Base-by-base conservation (phyloP, 2,113 vertebrate species). In the Hiodon alosoides region DNA sequence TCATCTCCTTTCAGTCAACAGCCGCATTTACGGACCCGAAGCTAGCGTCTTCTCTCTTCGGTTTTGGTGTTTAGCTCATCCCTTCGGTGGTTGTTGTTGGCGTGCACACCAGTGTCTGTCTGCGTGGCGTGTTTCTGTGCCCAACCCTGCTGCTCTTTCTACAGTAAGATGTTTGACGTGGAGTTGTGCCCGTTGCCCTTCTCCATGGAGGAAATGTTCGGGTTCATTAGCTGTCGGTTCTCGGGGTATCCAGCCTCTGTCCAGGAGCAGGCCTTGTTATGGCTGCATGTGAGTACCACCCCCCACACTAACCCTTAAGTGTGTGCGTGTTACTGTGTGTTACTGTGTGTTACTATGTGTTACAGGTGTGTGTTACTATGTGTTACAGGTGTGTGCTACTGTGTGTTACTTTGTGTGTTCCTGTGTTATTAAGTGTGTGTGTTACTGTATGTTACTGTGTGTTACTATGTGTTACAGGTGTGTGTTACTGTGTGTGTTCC, bases 201-300 rank as follows among this genome's bases (percentile, higher is more conserved):
- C 87, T 98, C 97, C 79, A 94, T 99, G 97, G 97, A 99, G 83
- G 97, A 99, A 87, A 99, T 99, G 97, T 99, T 99, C 85, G 95
- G 96, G 75, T 99, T 99, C 87, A 98, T 99, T 80, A 98, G 97
- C 79, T 99, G 97, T 86, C 91, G 97, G 75, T 99, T 99, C 89
- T 95, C 95, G 7, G 97, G 97, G 57, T 98, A 98, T 79, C 95
- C 97, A 7, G 96, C 97, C 3, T 97, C 97, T 48, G 96, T 98
- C 74, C 97, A 99, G 81, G 97, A 99, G 80, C 97, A 99, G 86
- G 97, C 97, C 2, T 87, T 99, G 80, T 92, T 99, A 57, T 99
- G 97, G 97, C 93, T 99, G 72, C 97, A 99, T 83, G 97, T 99
- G 88, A 95, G 94, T 90, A 57, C 14, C 53, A 17, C 47, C 59